Percentiles rank a stretch among this genome's conserved stretches.
phyloP scores from a whole-genome alignment of 2,888 invertebrate genomes.

The Nesidiocoris tenuis region DNA sequence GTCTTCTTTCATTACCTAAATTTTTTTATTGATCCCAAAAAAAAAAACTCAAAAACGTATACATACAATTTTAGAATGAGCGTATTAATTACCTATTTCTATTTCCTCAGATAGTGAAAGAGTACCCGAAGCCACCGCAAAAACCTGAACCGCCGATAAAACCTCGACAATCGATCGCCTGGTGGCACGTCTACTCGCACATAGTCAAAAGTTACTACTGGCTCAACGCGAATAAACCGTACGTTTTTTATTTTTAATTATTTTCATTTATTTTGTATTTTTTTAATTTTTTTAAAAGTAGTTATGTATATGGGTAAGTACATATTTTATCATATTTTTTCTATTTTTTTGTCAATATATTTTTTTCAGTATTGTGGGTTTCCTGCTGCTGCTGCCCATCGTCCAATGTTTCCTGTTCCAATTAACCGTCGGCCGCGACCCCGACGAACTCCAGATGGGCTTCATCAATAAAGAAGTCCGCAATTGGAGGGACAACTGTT shows the following conservation, averaged over 20 bases:
- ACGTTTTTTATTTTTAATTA: slow-evolving; percentile 42
- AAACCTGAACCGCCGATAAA: slow-evolving; percentile 49
- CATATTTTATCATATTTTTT: neutral
- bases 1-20: too few species aligned
- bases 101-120: slow-evolving; percentile 48
- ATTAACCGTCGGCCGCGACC: slow-evolving; percentile 75
- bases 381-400: slow-evolving; percentile 78
- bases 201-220: slow-evolving; percentile 51
- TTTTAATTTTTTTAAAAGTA: too few species aligned
- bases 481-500: slow-evolving; percentile 49
- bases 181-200: slow-evolving; percentile 49
- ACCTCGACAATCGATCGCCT: slow-evolving; percentile 35
- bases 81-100: too few species aligned
- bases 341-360: neutral
- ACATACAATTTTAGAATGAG: too few species aligned
- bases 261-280: neutral
- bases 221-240: slow-evolving; percentile 52
- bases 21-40: too few species aligned
- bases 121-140: slow-evolving; percentile 50
- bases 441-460: slow-evolving; percentile 68
- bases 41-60: too few species aligned
- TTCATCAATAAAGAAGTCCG: slow-evolving; percentile 76
- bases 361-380: slow-evolving; percentile 71
- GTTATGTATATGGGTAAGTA: too few species aligned
- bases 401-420: slow-evolving; percentile 79